phyloP scores from a whole-genome alignment of 1,140 invertebrate species.

The Pseudoatta argentina region DNA sequence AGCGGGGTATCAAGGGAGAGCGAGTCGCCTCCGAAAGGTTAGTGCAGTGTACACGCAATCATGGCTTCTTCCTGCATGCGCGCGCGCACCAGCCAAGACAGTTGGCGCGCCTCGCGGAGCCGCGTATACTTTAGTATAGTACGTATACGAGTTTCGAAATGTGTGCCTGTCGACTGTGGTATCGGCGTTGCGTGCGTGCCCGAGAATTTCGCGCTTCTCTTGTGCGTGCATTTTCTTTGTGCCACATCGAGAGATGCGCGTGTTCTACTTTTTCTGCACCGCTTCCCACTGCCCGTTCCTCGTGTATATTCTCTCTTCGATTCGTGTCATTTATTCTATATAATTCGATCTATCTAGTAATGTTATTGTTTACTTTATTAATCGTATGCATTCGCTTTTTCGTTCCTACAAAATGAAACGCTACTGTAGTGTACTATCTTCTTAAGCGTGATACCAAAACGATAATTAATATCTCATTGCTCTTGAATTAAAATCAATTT shows the following conservation, averaged over 20 bases:
- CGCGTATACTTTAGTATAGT: conserved; percentile 26
- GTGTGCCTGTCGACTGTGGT: neutral
- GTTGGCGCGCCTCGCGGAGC: conserved; percentile 59
- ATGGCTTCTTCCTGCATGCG: conserved; percentile 65
- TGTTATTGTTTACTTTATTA: neutral
- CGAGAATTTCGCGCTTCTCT: conserved; percentile 32
- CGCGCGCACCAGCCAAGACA: conserved; percentile 66
- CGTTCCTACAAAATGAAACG: no score
- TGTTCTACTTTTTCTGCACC: neutral
- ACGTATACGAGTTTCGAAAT: neutral
- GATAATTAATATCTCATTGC: neutral
- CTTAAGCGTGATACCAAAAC: neutral
- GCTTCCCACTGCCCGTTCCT: neutral
- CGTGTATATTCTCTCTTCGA: neutral
- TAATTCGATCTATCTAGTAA: neutral
- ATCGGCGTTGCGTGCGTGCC: conserved; percentile 22
- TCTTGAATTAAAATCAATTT: neutral
- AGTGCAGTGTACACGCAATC: conserved; percentile 67
- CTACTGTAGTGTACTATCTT: neutral
- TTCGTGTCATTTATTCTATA: neutral
- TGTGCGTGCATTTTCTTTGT: conserved; percentile 35
- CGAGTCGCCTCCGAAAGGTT: conserved; percentile 80
- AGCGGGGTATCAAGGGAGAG: conserved; percentile 56
- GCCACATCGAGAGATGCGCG: conserved; percentile 12
- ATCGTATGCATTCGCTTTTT: no score